Evolutionary conservation across 2,888 invertebrate species (phyloP), one percentile per base, ranked within the genome.

Genomic region (Aporophyla lueneburgensis): DNA sequence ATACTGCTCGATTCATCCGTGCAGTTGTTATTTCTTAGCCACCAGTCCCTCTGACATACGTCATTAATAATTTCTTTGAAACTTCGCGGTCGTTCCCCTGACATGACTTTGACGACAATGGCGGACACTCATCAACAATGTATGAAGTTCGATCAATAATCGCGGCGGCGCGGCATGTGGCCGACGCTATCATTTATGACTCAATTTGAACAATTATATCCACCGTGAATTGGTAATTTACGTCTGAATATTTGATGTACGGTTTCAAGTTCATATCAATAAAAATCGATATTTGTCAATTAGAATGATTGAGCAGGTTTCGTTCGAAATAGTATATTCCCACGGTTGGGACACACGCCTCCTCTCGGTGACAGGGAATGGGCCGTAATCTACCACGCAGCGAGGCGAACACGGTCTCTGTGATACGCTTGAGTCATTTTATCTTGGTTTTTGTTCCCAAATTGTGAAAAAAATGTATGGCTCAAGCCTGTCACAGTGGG

Each of bases 211-310:
- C 56, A 21, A 71, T 68, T 65, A 74, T n/a, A 24, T 54, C n/a
- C 27, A 62, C 10, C 74, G 78, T 71, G 63, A 56, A 71, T 51
- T 61, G 14, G 67, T 69, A 46, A 78, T 81, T 78, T 56, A 74
- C 27, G 53, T 71, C 51, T 83, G 54, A 63, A 71, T 81, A 74
- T 71, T 75, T 72, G n/a, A 82, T 74, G 62, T 14, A 19, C 14
- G 27, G 65, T 61, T 72, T 74, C 79, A 78, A 81, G 74, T 74
- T 74, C 83, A 74, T 56, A 69, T 67, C 68, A 81, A 81, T 76
- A 40, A 72, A 49, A 69, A 69, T 72, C 59, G 68, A 65, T 71
- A 24, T 43, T 51, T 61, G 2, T 19, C 2, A 16, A 40, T 5
- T 12, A 1, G 6, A 21, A 59, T 65, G 10, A 76, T 54, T 51